Percentiles rank a stretch among this genome's conserved stretches.
Evolutionary conservation across 2,888 invertebrate species (phyloP).

Genomic region (Girardia tigrina): DNA sequence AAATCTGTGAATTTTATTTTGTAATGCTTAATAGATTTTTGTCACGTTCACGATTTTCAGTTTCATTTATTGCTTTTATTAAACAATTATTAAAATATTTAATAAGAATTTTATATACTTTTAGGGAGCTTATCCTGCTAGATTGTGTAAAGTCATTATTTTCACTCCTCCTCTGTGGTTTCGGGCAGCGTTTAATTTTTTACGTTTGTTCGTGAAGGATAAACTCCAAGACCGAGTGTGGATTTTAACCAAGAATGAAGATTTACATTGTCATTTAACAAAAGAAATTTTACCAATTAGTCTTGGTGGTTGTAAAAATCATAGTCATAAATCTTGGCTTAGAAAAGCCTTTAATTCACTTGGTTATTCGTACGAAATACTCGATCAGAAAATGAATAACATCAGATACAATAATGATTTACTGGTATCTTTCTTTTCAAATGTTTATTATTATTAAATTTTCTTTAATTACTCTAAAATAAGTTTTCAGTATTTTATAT

Average conservation of each 20-base stretch:
- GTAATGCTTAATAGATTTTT: no score
- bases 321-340: neutral
- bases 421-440: no score
- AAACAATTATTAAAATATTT: no score
- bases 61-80: no score
- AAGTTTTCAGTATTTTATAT: no score
- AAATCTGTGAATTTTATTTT: no score
- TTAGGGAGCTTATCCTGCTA: constrained; percentile 6
- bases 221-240: neutral
- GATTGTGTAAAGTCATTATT: neutral
- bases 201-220: neutral
- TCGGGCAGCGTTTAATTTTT: neutral
- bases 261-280: neutral
- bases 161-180: neutral
- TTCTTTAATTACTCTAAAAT: no score
- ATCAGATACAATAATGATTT: no score
- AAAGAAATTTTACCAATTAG: neutral
- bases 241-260: neutral
- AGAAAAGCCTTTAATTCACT: neutral
- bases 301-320: neutral
- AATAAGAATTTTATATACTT: no score
- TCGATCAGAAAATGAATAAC: neutral
- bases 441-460: no score
- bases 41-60: no score
- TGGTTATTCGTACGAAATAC: neutral